Evolutionary conservation across 2,797 vertebrate species (phyloP).

Genomic region (Anomalospiza imberbis): DNA sequence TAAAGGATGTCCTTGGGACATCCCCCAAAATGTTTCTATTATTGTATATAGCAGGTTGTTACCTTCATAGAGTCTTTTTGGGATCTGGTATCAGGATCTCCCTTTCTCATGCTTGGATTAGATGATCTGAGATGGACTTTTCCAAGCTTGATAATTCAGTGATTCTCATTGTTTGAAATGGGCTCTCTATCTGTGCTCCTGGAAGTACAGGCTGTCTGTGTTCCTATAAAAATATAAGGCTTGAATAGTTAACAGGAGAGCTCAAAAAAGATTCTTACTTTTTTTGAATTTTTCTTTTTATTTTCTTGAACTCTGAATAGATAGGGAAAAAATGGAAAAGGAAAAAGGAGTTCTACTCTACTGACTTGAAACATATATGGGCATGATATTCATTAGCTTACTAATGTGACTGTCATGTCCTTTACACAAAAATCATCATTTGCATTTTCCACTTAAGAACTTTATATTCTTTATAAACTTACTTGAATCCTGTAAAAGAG

Average conservation of each 20-base stretch:
- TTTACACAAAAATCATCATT: conserved; percentile 24
- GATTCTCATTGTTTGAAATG: background rate
- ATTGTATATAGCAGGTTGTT: background rate
- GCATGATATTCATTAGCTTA: background rate
- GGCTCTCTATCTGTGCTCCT: background rate
- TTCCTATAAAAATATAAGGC: background rate
- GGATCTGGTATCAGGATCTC: background rate
- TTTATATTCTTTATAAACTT: conserved; percentile 43
- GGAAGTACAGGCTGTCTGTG: background rate
- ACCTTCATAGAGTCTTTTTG: background rate
- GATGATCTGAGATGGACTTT: background rate
- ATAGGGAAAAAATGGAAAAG: background rate
- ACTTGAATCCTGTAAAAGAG: conserved; percentile 45
- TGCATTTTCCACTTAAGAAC: conserved; percentile 56
- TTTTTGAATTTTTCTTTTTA: background rate
- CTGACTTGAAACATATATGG: background rate
- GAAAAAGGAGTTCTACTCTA: background rate
- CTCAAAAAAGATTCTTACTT: background rate
- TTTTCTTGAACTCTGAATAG: background rate
- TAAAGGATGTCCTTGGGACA: background rate
- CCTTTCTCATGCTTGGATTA: background rate
- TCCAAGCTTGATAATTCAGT: background rate
- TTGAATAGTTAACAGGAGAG: background rate
- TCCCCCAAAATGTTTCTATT: background rate
- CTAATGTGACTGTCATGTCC: background rate